Evolutionary conservation across 1,140 invertebrate genomes (phyloP).

Genomic region (Lamellibrachia luymesi): DNA sequence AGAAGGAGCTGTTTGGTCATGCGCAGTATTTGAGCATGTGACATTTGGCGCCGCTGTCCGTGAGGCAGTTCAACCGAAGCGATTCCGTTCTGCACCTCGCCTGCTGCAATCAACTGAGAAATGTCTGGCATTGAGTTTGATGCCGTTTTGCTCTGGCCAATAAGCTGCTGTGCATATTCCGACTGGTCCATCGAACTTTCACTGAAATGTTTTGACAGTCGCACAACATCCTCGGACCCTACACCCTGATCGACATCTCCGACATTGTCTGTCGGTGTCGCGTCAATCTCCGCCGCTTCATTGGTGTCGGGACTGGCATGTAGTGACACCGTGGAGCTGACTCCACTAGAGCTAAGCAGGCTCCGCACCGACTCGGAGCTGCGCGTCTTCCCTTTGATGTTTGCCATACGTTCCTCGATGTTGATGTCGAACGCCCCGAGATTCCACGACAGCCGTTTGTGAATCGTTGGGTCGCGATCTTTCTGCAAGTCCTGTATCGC

Average conservation of each 20-base stretch:
- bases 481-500: conserved; percentile 68
- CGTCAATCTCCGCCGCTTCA: conserved; percentile 31
- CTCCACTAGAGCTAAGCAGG: conserved; percentile 61
- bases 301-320: conserved; percentile 57
- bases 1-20: conserved; percentile 60
- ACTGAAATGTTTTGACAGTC: neutral
- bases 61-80: conserved; percentile 58
- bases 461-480: conserved; percentile 62
- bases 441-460: conserved; percentile 70
- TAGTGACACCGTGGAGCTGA: conserved; percentile 60
- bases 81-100: conserved; percentile 56
- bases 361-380: conserved; percentile 57
- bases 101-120: conserved; percentile 40
- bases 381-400: conserved; percentile 40
- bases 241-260: conserved; percentile 20
- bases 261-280: neutral
- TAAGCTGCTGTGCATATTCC: conserved; percentile 42
- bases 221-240: neutral
- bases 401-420: conserved; percentile 33
- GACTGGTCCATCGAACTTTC: conserved; percentile 30
- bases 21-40: conserved; percentile 51
- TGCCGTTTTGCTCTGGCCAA: conserved; percentile 30
- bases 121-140: conserved; percentile 51
- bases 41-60: conserved; percentile 39
- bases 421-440: conserved; percentile 57